phyloP scores from a whole-genome alignment of 2,888 invertebrate genomes.

The Apamea epomidion region DNA sequence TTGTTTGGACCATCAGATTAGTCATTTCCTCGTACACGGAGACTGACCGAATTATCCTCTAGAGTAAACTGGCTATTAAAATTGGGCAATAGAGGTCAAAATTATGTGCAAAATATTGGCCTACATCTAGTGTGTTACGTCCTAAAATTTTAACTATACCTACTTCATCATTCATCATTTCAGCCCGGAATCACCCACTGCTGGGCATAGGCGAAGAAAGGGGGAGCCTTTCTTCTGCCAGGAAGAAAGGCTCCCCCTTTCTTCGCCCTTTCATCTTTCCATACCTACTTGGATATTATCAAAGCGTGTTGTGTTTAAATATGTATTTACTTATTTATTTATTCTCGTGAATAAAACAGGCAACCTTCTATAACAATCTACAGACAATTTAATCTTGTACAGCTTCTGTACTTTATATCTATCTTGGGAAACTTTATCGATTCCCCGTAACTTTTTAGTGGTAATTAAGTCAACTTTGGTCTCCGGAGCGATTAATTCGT shows the following conservation, averaged over 20 bases:
- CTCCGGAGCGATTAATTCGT: conserved; percentile 58
- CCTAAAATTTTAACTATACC: too few species aligned
- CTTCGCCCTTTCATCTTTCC: too few species aligned
- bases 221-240: too few species aligned
- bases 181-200: too few species aligned
- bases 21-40: conserved; percentile 23
- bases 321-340: conserved; percentile 14
- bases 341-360: conserved; percentile 19
- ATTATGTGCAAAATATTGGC: conserved; percentile 18
- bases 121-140: conserved; percentile 1
- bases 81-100: conserved; percentile 19
- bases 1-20: conserved; percentile 12
- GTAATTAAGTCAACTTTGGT: conserved; percentile 64
- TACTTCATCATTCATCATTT: too few species aligned
- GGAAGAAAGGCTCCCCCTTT: too few species aligned
- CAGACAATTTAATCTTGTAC: conserved; percentile 49
- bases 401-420: conserved; percentile 46
- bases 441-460: conserved; percentile 50
- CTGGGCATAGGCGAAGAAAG: too few species aligned
- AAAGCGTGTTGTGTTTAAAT: neutral
- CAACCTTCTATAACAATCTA: conserved; percentile 25
- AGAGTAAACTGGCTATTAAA: neutral
- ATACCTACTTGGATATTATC: neutral
- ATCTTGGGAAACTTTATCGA: conserved; percentile 61
- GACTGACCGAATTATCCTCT: conserved; percentile 6